These are phyloP conservation scores for Trematomus loennbergii DNA, from an alignment of 2,113 vertebrate genomes.

Conservation along the genomic window DNA sequence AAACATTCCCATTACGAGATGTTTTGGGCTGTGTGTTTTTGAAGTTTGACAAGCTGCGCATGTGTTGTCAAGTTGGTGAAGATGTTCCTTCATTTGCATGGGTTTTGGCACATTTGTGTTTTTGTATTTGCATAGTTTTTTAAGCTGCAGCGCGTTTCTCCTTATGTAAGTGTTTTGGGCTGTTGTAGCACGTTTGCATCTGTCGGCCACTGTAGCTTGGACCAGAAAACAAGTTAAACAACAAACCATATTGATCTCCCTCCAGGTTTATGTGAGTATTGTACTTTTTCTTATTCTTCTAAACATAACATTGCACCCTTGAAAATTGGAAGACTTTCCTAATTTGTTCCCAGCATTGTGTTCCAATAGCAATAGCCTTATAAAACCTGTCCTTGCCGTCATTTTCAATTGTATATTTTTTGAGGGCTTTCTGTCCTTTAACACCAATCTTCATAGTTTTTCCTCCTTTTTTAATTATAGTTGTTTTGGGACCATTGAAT, in stretches of 20 bases:
- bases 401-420: background rate
- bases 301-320: background rate
- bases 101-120: no score
- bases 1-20: no score
- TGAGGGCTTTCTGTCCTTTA: constrained; percentile 6
- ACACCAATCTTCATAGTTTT: background rate
- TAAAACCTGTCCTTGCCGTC: background rate
- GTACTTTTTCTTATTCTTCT: background rate
- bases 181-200: no score
- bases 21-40: no score
- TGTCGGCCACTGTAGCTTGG: background rate
- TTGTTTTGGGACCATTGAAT: background rate
- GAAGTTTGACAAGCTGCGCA: no score
- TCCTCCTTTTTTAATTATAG: constrained; percentile 1
- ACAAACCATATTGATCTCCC: background rate
- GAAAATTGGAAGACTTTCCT: no score
- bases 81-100: no score
- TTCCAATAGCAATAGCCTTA: background rate
- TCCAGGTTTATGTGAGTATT: background rate
- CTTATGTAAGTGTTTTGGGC: no score
- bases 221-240: background rate
- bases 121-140: no score
- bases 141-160: no score
- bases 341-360: background rate
- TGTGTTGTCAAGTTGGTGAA: no score